Percentiles rank a stretch among this genome's conserved stretches.
These are phyloP conservation scores for Pantherophis vulpinus DNA, from an alignment of 2,797 vertebrate genomes.

Conservation along the genomic window DNA sequence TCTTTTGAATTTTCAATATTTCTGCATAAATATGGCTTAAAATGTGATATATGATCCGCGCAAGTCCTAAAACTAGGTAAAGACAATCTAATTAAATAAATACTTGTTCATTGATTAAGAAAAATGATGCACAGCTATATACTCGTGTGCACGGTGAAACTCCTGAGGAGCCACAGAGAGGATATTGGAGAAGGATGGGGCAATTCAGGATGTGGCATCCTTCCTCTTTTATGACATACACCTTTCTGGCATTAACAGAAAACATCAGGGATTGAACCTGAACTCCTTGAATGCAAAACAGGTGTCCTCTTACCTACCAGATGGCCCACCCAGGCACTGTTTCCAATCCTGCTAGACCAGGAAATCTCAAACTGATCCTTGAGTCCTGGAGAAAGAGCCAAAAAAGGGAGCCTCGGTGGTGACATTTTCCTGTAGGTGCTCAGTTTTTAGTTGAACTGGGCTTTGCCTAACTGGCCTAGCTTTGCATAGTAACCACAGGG, in stretches of 20 bases:
- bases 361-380: background rate
- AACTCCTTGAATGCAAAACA: background rate
- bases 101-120: too few species aligned
- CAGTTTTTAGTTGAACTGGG: background rate
- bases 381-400: background rate
- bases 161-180: too few species aligned
- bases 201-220: too few species aligned
- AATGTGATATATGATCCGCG: too few species aligned
- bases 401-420: background rate
- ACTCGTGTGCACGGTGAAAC: too few species aligned
- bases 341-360: background rate
- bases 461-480: background rate
- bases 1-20: too few species aligned
- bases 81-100: too few species aligned
- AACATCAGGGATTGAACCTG: background rate
- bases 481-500: background rate
- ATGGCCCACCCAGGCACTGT: background rate
- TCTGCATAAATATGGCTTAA: too few species aligned
- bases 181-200: too few species aligned
- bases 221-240: background rate
- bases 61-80: too few species aligned
- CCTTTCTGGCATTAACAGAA: background rate
- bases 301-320: background rate
- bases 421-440: background rate
- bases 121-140: too few species aligned